A percentile compares a stretch with the other conserved stretches of the same genome.
phyloP scores from a whole-genome alignment of 1,140 invertebrate genomes.

The Aleiodes sp. region DNA sequence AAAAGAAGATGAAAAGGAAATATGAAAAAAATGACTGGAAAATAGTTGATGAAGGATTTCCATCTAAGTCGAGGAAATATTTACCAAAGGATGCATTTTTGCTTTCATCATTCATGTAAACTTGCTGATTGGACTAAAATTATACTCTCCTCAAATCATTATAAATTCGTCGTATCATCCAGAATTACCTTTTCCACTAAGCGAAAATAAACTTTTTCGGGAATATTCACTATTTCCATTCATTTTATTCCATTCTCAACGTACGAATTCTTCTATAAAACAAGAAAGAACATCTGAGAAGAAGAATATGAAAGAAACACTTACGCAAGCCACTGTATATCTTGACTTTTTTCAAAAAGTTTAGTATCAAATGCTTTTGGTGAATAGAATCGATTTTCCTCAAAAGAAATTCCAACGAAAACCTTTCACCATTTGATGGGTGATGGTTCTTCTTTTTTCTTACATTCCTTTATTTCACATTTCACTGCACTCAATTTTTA shows the following conservation, averaged over 20 bases:
- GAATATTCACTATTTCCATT: too few relatives aligned
- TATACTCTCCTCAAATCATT: too few relatives aligned
- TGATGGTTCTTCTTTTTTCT: slow-evolving; percentile 2
- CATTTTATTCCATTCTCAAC: too few relatives aligned
- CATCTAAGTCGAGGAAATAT: too few relatives aligned
- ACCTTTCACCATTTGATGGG: slow-evolving; percentile 11
- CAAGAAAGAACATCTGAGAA: too few relatives aligned
- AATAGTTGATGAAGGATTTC: background rate
- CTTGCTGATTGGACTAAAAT: too few relatives aligned
- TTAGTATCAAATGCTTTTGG: slow-evolving; percentile 14
- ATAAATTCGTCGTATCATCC: too few relatives aligned
- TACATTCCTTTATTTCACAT: slow-evolving; percentile 6
- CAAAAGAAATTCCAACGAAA: slow-evolving; percentile 2
- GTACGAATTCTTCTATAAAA: too few relatives aligned
- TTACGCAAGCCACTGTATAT: background rate
- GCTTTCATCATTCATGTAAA: too few relatives aligned
- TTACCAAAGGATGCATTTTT: too few relatives aligned
- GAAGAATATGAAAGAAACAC: slow-evolving; percentile 14
- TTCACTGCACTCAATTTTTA: background rate
- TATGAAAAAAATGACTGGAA: background rate
- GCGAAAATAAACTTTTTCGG: too few relatives aligned
- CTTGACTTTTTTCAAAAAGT: slow-evolving; percentile 3
- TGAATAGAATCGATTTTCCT: slow-evolving; percentile 5
- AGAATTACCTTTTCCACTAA: too few relatives aligned
- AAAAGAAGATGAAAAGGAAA: background rate